These are phyloP conservation scores for Enteromius viviparus DNA, from an alignment of 2,797 vertebrate species.

Conservation along the genomic window DNA sequence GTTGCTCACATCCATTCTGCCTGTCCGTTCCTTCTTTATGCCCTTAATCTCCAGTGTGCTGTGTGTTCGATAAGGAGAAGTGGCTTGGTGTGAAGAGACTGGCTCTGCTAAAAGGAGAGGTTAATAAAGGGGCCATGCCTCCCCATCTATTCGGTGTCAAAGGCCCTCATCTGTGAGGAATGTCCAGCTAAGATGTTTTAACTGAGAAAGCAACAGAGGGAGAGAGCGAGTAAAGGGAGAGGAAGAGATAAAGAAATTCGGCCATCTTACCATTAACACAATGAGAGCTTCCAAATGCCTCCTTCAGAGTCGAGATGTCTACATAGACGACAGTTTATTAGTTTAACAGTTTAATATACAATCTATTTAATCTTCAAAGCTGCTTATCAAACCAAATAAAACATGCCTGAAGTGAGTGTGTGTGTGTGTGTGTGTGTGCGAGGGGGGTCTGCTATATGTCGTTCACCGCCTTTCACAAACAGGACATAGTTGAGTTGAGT, in stretches of 20 bases:
- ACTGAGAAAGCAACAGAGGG: conserved; percentile 28
- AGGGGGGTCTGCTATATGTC: conserved; percentile 2
- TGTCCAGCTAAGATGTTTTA: conserved; percentile 59
- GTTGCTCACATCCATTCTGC: conserved; percentile 58
- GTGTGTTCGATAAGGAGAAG: conserved; percentile 61
- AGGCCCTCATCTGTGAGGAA: conserved; percentile 55
- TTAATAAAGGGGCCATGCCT: conserved; percentile 60
- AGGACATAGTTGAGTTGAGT: background rate
- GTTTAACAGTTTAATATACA: conserved; percentile 37
- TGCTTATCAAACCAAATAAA: conserved; percentile 45
- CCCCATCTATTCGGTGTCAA: conserved; percentile 59
- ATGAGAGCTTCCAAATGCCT: conserved; percentile 22
- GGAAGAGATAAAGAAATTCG: conserved; percentile 18
- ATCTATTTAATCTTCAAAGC: conserved; percentile 16
- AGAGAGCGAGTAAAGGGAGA: conserved; percentile 7
- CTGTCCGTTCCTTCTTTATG: conserved; percentile 54
- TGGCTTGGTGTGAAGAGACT: conserved; percentile 60
- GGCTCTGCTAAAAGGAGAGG: conserved; percentile 60
- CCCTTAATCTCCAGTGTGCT: conserved; percentile 62
- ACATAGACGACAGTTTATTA: conserved; percentile 31
- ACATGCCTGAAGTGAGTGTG: conserved; percentile 1
- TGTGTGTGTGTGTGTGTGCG: background rate
- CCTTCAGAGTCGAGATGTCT: conserved; percentile 15
- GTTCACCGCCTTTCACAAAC: background rate
- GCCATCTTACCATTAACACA: conserved; percentile 29